Base-by-base conservation (phyloP, 2,888 invertebrate species). In the Harpagoxenus sublaevis region DNA sequence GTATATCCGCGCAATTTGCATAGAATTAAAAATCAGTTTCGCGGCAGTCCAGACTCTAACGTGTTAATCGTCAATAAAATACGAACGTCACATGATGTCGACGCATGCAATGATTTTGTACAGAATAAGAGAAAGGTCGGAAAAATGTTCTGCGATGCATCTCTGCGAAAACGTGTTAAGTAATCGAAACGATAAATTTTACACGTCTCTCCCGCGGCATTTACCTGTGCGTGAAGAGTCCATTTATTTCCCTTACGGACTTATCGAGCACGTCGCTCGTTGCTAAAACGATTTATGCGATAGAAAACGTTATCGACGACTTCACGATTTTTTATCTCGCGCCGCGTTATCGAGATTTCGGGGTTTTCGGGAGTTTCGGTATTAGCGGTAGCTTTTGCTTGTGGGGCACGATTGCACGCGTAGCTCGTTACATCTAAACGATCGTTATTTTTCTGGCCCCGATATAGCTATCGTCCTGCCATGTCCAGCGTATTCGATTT, bases 341-440 rank as follows among this genome's bases (percentile, higher is more conserved):
- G 2, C 18, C 48, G 48, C 60, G 23, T 73, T 81, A 35, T 71
- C 73, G 60, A 81, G 45, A 68, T 78, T 55, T 78, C n/a, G 53
- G 31, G 23, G 28, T 8, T 42, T 42, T 42, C 42, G 42, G 15
- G 10, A 48, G 28, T 60, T 63, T 60, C 35, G 35, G 28, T 23
- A 53, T 78, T 63, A 81, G 31, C 53, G 55, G 63, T 53, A 23
- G 63, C 42, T 51, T 62, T 45, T 57, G 57, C 48, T 60, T 45
- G 77, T 39, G 74, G 60, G 74, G 60, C 60, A 45, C 60, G 60
- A 42, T 62, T 35, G 77, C 75, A 66, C 83, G 60, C 63, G 12
- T 35, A 45, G 48, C 83, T 85, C 83, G 77, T 85, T 63, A 77
- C 75, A 55, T 60, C 70, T 35, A 81, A 84, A 81, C 84, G 84